Conservation (phyloP, 2,888 invertebrate genomes). For the Drosophila austrosaltans region DNA sequence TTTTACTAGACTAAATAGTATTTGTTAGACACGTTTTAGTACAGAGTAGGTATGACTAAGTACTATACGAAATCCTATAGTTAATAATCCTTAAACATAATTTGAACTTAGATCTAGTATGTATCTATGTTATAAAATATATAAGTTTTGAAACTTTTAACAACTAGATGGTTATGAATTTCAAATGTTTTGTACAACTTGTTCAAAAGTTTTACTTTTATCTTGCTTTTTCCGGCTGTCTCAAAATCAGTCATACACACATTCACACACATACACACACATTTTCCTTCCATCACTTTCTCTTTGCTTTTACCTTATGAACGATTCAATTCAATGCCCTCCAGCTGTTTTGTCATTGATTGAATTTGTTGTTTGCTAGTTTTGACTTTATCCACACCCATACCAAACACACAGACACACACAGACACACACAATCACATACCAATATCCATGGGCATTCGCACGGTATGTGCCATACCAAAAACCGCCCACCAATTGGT, state of each 20-base stretch:
- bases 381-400: slow-evolving; percentile 14
- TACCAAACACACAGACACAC: not conserved
- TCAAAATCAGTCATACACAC: not conserved
- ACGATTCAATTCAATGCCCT: slow-evolving; percentile 21
- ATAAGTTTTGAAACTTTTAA: not conserved
- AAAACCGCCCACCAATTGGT: slow-evolving; percentile 22
- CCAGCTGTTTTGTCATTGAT: slow-evolving; percentile 36
- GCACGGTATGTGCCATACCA: slow-evolving; percentile 15
- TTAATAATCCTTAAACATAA: no score
- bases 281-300: not conserved
- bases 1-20: no score
- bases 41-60: no score
- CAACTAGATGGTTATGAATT: not conserved
- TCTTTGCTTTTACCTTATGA: slow-evolving; percentile 2
- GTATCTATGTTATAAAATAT: no score
- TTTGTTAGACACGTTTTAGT: no score
- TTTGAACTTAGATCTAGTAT: no score
- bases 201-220: not conserved
- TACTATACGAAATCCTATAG: no score
- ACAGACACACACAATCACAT: not conserved
- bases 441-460: not conserved
- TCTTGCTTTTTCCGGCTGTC: not conserved
- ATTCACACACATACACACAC: not conserved
- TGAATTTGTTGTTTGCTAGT: slow-evolving; percentile 35
- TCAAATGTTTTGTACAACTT: not conserved